A percentile compares a stretch with the other conserved stretches of the same genome.
Evolutionary conservation across 2,888 invertebrate species (phyloP).

Genomic region (Oscheius sp.): DNA sequence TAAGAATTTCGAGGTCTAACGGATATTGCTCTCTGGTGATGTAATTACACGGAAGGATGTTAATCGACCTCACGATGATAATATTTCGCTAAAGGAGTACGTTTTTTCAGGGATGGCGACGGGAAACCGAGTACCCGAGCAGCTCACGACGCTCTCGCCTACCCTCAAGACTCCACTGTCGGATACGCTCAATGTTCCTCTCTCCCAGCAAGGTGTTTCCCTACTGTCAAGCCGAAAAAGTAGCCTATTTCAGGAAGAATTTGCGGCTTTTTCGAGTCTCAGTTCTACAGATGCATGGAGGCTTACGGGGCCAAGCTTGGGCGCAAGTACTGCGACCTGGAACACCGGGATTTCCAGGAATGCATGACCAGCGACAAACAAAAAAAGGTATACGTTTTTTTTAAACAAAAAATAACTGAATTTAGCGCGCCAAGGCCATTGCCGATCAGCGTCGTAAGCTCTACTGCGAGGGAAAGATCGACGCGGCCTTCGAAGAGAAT

Average conservation of each 20-base stretch:
- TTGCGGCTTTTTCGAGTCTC: constrained; percentile 72
- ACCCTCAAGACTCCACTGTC: constrained; percentile 60
- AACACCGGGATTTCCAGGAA: constrained; percentile 70
- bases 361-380: constrained; percentile 69
- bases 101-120: constrained; percentile 51
- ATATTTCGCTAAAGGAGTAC: background rate
- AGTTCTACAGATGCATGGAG: constrained; percentile 71
- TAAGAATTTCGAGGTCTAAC: background rate
- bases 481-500: constrained; percentile 56
- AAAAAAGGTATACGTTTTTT: constrained; percentile 46
- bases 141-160: constrained; percentile 55
- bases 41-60: background rate
- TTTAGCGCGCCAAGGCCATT: constrained; percentile 62
- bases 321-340: constrained; percentile 71
- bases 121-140: constrained; percentile 63
- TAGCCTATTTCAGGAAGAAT: constrained; percentile 42
- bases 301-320: constrained; percentile 71
- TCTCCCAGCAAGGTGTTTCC: constrained; percentile 59
- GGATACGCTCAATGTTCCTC: constrained; percentile 60
- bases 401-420: background rate
- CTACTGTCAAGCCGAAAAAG: background rate
- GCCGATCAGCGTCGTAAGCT: constrained; percentile 65
- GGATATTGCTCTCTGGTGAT: background rate
- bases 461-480: constrained; percentile 66
- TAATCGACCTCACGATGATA: background rate